These are phyloP conservation scores for Myiozetetes cayanensis DNA, from an alignment of 2,113 vertebrate genomes.

Conservation along the genomic window DNA sequence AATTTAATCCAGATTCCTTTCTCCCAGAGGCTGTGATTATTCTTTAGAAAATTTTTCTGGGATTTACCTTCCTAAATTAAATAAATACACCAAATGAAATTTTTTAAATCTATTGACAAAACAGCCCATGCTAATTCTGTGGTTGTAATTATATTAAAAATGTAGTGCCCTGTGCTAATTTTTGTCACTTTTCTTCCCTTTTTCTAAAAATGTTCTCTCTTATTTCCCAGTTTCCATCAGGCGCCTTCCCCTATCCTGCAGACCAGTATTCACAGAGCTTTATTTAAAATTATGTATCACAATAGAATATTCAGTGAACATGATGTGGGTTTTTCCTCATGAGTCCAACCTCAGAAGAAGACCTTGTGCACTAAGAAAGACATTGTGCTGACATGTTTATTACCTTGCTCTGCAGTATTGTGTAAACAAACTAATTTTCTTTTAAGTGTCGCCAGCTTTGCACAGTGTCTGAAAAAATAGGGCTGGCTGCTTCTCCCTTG, in stretches of 20 bases:
- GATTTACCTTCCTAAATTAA: neutral
- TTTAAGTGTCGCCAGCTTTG: conserved; percentile 21
- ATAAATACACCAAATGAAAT: neutral
- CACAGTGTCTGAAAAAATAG: neutral
- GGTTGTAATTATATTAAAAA: neutral
- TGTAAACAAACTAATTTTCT: conserved; percentile 38
- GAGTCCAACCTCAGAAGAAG: neutral
- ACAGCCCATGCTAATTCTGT: neutral
- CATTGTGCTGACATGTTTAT: conserved; percentile 18
- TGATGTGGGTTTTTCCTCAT: neutral
- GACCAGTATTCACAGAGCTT: neutral
- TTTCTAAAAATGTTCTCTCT: neutral
- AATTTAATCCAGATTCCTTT: neutral
- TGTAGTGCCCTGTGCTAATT: neutral
- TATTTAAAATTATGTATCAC: neutral
- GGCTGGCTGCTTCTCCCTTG: neutral
- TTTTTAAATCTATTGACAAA: neutral
- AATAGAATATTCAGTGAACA: neutral
- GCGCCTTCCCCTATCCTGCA: neutral
- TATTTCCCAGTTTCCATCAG: neutral
- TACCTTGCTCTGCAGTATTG: conserved; percentile 18
- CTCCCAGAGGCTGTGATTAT: neutral
- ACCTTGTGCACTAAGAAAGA: neutral
- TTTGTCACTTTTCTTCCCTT: neutral
- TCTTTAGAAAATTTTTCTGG: neutral